These are phyloP conservation scores for Aphaenogaster floridana DNA, from an alignment of 1,140 invertebrate species.

Conservation along the genomic window DNA sequence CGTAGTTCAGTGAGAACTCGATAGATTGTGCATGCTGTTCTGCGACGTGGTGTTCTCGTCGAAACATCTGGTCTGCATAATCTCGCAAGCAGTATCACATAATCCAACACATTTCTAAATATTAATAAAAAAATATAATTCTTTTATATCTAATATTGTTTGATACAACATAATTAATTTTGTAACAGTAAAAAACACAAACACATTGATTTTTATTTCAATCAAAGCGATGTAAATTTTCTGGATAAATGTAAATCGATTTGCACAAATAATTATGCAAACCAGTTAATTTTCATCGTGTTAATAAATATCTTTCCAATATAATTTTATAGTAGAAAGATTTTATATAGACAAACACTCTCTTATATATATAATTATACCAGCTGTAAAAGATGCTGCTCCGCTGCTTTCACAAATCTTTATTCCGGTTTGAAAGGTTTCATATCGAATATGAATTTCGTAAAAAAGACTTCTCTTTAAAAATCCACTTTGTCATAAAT, in stretches of 20 bases:
- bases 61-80: neutral
- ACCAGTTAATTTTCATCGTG: neutral
- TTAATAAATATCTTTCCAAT: slow-evolving; percentile 1
- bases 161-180: slow-evolving; percentile 4
- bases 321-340: neutral
- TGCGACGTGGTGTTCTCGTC: neutral
- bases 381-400: neutral
- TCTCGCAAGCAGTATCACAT: neutral
- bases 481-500: neutral
- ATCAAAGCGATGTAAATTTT: neutral
- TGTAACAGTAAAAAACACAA: neutral
- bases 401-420: slow-evolving; percentile 14
- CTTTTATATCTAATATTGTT: neutral
- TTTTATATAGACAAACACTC: neutral
- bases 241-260: neutral
- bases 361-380: slow-evolving; percentile 8
- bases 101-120: neutral
- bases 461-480: neutral
- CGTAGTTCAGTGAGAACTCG: slow-evolving; percentile 29
- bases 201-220: neutral
- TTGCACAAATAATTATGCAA: neutral
- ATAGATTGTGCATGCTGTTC: slow-evolving; percentile 39
- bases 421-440: neutral
- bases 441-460: neutral
- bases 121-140: slow-evolving; percentile 12